Percentiles rank a stretch among this genome's conserved stretches.
Conservation (phyloP, 2,888 invertebrate species). For the Pollenia angustigena region DNA sequence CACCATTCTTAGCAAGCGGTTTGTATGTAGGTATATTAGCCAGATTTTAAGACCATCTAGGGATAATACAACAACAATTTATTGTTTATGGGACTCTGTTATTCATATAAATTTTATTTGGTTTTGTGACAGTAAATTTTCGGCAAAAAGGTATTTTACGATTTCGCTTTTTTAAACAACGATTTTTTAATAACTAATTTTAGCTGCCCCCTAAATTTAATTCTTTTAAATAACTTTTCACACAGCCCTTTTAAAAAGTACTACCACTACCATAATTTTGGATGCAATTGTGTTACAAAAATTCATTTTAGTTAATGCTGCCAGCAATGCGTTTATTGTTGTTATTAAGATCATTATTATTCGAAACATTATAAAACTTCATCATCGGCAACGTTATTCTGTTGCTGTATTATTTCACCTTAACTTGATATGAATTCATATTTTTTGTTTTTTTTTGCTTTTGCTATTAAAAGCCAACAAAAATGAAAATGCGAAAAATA, state of each 20-base stretch:
- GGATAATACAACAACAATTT: too few species aligned
- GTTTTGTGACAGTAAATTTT: too few species aligned
- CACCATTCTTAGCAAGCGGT: too few species aligned
- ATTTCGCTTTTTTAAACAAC: too few species aligned
- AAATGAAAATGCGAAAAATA: not conserved
- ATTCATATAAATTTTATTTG: too few species aligned
- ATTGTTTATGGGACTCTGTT: too few species aligned
- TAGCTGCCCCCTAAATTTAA: too few species aligned
- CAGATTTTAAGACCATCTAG: too few species aligned
- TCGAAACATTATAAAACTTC: slow-evolving; percentile 36
- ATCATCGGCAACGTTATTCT: slow-evolving; percentile 23
- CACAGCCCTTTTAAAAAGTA: not conserved
- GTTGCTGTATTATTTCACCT: slow-evolving; percentile 45
- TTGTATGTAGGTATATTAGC: too few species aligned
- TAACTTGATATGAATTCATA: slow-evolving; percentile 37
- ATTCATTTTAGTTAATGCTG: slow-evolving; percentile 44
- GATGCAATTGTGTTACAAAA: slow-evolving; percentile 28
- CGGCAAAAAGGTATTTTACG: too few species aligned
- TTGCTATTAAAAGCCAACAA: slow-evolving; percentile 39
- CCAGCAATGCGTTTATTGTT: slow-evolving; percentile 48
- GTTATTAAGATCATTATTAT: slow-evolving; percentile 49
- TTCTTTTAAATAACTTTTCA: slow-evolving; percentile 5
- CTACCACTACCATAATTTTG: not conserved
- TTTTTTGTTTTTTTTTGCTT: not conserved
- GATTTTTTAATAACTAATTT: too few species aligned